Conservation (phyloP, 1,140 invertebrate species). For the Drosophila takahashii region DNA sequence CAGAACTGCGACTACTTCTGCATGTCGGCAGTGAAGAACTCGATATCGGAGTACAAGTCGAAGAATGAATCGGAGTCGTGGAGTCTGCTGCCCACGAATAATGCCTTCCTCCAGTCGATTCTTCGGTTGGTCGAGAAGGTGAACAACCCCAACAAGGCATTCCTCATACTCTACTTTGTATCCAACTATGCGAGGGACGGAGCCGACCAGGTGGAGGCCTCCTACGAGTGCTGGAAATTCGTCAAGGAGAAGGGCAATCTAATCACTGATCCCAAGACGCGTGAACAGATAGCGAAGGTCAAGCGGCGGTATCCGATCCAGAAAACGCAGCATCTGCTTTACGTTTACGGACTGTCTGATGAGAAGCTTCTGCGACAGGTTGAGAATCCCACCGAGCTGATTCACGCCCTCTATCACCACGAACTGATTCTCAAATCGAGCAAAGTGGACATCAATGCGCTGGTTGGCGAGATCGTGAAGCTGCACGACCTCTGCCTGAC, state of each 20-base stretch:
- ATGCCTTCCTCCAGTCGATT: slow-evolving; percentile 81
- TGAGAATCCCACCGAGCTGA: slow-evolving; percentile 86
- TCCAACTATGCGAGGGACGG: slow-evolving; percentile 82
- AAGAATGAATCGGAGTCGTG: slow-evolving; percentile 70
- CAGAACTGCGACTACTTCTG: slow-evolving; percentile 79
- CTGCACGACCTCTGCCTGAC: slow-evolving; percentile 68
- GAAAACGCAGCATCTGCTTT: slow-evolving; percentile 86
- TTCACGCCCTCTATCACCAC: slow-evolving; percentile 86
- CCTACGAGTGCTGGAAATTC: slow-evolving; percentile 87
- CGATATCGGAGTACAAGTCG: slow-evolving; percentile 74
- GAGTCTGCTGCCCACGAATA: slow-evolving; percentile 80
- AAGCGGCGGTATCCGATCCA: slow-evolving; percentile 86
- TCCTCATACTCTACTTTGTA: slow-evolving; percentile 79
- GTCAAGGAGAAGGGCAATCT: slow-evolving; percentile 84
- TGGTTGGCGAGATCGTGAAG: slow-evolving; percentile 86
- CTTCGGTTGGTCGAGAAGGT: slow-evolving; percentile 70
- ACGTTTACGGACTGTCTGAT: slow-evolving; percentile 86
- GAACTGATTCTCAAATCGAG: slow-evolving; percentile 85
- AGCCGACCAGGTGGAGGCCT: slow-evolving; percentile 87
- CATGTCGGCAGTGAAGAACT: slow-evolving; percentile 83
- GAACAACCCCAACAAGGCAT: slow-evolving; percentile 62
- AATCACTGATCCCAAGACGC: slow-evolving; percentile 84
- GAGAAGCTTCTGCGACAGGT: slow-evolving; percentile 86
- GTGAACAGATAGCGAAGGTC: slow-evolving; percentile 85
- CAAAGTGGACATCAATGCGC: slow-evolving; percentile 86